Percentiles rank a stretch among this genome's conserved stretches.
phyloP scores from a whole-genome alignment of 2,113 vertebrate genomes.

The Pomatostomus ruficeps region DNA sequence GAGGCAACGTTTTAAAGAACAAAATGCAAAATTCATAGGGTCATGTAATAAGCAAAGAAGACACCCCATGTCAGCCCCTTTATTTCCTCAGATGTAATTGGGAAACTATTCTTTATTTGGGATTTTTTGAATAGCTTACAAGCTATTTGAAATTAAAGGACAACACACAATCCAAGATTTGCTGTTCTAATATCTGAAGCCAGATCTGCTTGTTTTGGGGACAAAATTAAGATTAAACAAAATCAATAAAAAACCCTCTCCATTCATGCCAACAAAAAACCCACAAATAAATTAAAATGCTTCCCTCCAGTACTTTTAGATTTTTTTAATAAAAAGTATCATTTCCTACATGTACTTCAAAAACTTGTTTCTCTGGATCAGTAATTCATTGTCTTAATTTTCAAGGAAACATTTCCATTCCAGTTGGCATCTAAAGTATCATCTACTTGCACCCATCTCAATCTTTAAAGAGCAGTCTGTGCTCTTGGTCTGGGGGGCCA shows the following conservation, averaged over 20 bases:
- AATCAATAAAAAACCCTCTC: background rate
- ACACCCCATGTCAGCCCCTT: background rate
- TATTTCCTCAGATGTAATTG: background rate
- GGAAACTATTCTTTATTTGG: background rate
- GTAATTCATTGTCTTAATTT: background rate
- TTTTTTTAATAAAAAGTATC: background rate
- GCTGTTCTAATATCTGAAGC: background rate
- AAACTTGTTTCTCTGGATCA: background rate
- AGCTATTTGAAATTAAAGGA: background rate
- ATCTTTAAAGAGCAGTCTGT: background rate
- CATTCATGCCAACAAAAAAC: background rate
- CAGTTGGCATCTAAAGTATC: background rate
- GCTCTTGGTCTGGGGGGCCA: background rate
- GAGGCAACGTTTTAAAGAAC: slow-evolving; percentile 1
- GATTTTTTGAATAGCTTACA: slow-evolving; percentile 17
- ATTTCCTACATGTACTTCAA: background rate
- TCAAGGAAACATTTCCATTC: background rate
- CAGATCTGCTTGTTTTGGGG: background rate
- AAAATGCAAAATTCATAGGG: slow-evolving; percentile 10
- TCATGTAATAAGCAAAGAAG: background rate
- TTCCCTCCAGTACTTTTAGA: background rate
- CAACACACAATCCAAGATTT: background rate
- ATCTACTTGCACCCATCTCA: background rate
- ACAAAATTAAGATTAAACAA: slow-evolving; percentile 12
- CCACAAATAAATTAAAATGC: background rate